These are phyloP conservation scores for Drosophila virilis DNA, from an alignment of 1,140 invertebrate genomes.

Conservation along the genomic window DNA sequence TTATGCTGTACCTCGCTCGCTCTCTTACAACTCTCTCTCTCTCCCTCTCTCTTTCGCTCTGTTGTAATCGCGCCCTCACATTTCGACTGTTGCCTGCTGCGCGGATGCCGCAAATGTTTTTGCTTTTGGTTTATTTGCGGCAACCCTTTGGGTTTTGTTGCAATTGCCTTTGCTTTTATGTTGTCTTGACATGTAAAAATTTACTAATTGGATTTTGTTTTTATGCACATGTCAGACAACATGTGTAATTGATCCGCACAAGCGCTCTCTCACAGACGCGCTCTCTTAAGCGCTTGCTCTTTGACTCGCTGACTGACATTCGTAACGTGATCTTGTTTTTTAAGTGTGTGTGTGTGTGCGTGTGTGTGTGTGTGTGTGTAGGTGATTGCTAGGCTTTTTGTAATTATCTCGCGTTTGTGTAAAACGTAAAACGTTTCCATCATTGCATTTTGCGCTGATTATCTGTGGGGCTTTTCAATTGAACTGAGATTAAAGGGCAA, in stretches of 20 bases:
- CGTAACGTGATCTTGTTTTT: slow-evolving; percentile 55
- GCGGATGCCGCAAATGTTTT: slow-evolving; percentile 65
- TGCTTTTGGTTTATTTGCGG: slow-evolving; percentile 69
- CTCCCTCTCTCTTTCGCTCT: slow-evolving; percentile 17
- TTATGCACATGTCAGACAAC: slow-evolving; percentile 46
- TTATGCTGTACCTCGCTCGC: slow-evolving; percentile 54
- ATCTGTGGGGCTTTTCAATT: slow-evolving; percentile 58
- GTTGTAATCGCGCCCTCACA: slow-evolving; percentile 35
- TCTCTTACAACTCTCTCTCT: slow-evolving; percentile 63
- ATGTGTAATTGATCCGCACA: slow-evolving; percentile 45
- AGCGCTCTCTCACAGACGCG: slow-evolving; percentile 5
- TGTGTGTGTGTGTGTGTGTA: slow-evolving; percentile 1
- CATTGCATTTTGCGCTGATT: slow-evolving; percentile 58
- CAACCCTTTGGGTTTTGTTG: slow-evolving; percentile 67
- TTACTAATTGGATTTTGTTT: slow-evolving; percentile 58
- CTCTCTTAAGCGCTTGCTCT: slow-evolving; percentile 18
- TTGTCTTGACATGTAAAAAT: slow-evolving; percentile 55
- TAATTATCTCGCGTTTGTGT: slow-evolving; percentile 48
- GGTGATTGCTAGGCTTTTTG: slow-evolving; percentile 29
- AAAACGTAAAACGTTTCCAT: slow-evolving; percentile 33
- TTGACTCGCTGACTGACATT: slow-evolving; percentile 36
- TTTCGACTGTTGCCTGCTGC: slow-evolving; percentile 35
- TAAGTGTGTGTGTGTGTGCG: slow-evolving; percentile 1
- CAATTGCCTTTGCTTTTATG: slow-evolving; percentile 61
- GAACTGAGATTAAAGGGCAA: slow-evolving; percentile 63